Percentiles rank a stretch among this genome's conserved stretches.
Conservation (phyloP, 2,797 vertebrate genomes). For the Pyrocephalus nanus region DNA sequence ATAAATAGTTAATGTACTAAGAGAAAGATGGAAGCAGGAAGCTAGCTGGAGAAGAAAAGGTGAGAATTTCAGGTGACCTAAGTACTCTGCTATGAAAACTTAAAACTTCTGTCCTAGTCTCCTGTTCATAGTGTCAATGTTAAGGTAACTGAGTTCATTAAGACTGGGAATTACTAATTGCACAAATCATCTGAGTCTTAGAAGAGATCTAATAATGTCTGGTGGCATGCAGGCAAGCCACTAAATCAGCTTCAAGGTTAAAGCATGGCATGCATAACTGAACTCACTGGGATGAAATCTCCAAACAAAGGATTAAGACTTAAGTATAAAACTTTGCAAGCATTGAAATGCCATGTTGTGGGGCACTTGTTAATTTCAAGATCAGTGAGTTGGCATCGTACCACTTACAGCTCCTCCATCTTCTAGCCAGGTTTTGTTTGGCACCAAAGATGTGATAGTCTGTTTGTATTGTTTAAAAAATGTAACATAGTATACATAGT, state of each 20-base stretch:
- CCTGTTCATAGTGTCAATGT: background rate
- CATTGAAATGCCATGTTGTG: background rate
- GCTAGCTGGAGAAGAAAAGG: background rate
- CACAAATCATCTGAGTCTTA: background rate
- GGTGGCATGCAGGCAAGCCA: background rate
- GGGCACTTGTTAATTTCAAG: background rate
- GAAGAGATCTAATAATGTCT: background rate
- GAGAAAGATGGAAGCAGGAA: background rate
- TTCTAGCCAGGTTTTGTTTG: background rate
- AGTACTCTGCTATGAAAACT: background rate
- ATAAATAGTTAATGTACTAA: conserved; percentile 11
- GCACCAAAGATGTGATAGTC: background rate
- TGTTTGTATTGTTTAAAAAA: background rate
- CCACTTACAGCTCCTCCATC: background rate
- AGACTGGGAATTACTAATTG: background rate
- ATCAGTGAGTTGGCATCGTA: background rate
- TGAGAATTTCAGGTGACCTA: background rate
- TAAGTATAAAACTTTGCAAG: background rate
- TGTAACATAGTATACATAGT: no score
- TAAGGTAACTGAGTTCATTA: background rate
- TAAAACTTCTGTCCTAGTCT: background rate
- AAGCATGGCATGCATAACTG: background rate
- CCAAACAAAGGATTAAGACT: background rate
- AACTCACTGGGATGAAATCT: background rate
- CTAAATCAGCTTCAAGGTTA: background rate